These are phyloP conservation scores for Antennarius maculatus DNA, from an alignment of 2,797 vertebrate genomes.

Conservation along the genomic window DNA sequence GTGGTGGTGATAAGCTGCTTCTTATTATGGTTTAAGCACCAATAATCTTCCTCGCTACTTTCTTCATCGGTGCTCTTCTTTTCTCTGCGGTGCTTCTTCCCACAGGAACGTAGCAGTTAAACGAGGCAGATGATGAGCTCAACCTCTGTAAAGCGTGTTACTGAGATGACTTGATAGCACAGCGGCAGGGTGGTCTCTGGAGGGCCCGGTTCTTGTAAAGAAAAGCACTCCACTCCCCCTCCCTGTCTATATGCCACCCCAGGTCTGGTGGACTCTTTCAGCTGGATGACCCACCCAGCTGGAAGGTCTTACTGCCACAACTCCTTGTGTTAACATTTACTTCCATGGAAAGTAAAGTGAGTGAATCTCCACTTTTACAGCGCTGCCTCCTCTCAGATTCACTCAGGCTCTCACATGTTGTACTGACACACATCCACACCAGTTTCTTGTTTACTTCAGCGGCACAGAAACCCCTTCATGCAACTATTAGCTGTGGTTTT, in stretches of 20 bases:
- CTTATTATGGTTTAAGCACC: no score
- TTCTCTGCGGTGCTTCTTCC: constrained; percentile 4
- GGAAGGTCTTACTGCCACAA: constrained; percentile 19
- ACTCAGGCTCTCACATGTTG: constrained; percentile 1
- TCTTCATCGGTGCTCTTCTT: neutral
- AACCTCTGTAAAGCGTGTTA: constrained; percentile 63
- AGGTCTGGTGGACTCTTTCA: constrained; percentile 33
- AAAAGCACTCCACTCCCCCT: constrained; percentile 47
- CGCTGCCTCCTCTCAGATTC: neutral
- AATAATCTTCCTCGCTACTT: neutral
- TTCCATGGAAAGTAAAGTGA: constrained; percentile 12
- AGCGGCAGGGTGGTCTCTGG: constrained; percentile 67
- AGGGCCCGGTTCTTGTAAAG: constrained; percentile 63
- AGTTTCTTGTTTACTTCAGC: no score
- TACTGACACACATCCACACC: neutral
- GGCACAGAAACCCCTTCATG: no score
- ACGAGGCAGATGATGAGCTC: constrained; percentile 57
- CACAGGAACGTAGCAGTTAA: constrained; percentile 44
- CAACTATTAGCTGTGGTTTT: no score
- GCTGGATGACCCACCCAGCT: constrained; percentile 58
- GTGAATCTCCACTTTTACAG: constrained; percentile 17
- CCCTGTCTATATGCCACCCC: constrained; percentile 31
- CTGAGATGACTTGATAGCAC: constrained; percentile 49
- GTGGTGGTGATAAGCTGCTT: no score
- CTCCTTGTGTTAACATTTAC: constrained; percentile 18